Percentiles rank a stretch among this genome's conserved stretches.
Evolutionary conservation across 2,113 vertebrate species (phyloP).

Genomic region (Pitta sordida): DNA sequence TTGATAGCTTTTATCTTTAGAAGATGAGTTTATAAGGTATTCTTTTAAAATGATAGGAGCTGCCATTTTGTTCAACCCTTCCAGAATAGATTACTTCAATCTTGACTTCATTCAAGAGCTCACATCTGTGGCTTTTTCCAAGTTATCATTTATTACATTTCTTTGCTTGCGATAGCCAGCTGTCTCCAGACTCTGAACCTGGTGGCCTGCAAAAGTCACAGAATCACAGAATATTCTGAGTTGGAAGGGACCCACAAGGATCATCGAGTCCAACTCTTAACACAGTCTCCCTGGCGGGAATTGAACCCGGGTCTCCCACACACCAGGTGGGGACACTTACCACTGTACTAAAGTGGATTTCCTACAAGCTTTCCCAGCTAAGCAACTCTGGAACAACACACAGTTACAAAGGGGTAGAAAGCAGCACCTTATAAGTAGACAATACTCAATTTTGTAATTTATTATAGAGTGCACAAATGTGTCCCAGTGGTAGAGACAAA

Average conservation of each 20-base stretch:
- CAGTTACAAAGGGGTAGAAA: background rate
- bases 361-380: background rate
- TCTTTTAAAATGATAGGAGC: conserved; percentile 57
- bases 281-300: no score
- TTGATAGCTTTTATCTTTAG: conserved; percentile 66
- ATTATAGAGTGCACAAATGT: background rate
- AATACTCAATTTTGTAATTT: background rate
- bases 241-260: no score
- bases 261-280: no score
- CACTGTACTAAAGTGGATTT: no score
- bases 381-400: background rate
- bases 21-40: conserved; percentile 64
- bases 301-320: no score
- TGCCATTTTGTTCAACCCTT: conserved; percentile 65
- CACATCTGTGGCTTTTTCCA: background rate
- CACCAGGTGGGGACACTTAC: no score
- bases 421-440: background rate
- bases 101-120: conserved; percentile 65
- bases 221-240: no score
- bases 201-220: background rate
- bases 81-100: conserved; percentile 72
- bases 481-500: background rate
- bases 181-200: conserved; percentile 32
- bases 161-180: conserved; percentile 16
- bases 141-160: conserved; percentile 45